Conservation (phyloP, 2,888 invertebrate species). For the Parnassius mnemosyne region DNA sequence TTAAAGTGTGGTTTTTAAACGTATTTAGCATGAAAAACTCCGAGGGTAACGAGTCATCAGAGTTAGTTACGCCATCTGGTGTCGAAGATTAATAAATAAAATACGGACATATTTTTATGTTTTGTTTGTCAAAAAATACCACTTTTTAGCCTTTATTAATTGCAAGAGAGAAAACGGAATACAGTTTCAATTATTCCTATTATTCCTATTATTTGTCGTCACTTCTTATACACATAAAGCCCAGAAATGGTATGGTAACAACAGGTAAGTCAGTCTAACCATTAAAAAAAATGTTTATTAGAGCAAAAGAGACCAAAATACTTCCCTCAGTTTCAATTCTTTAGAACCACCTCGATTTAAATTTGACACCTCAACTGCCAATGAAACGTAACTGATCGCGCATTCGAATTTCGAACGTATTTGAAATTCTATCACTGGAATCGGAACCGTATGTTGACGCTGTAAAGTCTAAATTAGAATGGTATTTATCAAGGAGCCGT, state of each 20-base stretch:
- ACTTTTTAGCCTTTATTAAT: too few species aligned
- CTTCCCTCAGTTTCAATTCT: slow-evolving; percentile 50
- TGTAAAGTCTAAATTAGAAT: neutral
- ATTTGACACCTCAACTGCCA: slow-evolving; percentile 66
- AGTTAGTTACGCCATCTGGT: slow-evolving; percentile 11
- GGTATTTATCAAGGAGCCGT: neutral
- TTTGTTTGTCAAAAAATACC: too few species aligned
- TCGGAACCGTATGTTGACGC: neutral
- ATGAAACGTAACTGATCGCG: slow-evolving; percentile 46
- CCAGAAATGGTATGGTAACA: too few species aligned
- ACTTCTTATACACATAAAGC: too few species aligned
- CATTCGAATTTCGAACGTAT: slow-evolving; percentile 35
- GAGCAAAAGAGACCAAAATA: slow-evolving; percentile 56
- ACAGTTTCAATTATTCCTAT: too few species aligned
- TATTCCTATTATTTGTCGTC: too few species aligned
- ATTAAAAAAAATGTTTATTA: neutral
- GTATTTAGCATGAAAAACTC: slow-evolving; percentile 2
- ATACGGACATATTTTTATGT: too few species aligned
- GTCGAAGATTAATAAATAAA: neutral
- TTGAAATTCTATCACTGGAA: neutral
- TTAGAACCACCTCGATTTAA: slow-evolving; percentile 64
- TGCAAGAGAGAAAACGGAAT: too few species aligned
- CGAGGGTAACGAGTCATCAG: neutral
- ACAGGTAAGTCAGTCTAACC: neutral
- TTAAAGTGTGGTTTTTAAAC: neutral